Evolutionary conservation across 2,113 vertebrate species (phyloP), one percentile per base, ranked within the genome.

Genomic region (Miniopterus natalensis): DNA sequence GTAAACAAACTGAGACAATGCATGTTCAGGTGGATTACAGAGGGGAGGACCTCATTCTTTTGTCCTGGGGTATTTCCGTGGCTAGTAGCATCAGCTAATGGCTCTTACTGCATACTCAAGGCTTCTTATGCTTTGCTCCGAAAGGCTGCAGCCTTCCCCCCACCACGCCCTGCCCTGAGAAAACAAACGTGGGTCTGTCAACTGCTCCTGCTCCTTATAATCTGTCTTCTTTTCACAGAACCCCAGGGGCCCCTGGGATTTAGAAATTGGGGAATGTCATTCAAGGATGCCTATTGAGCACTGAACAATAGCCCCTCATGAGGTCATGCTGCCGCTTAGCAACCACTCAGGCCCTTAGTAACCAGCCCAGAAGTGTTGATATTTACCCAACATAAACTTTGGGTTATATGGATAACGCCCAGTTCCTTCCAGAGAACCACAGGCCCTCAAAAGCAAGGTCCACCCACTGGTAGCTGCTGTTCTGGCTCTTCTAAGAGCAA

Each of bases 301-400:
- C 70, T 11, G 36, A 97, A 97, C 96, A 98, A 96, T 97, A 71
- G 95, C 89, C 92, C 81, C 84, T 95, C 97, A 77, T 92, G 97
- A 97, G 97, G 95, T 96, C 96, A 93, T n/a, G 25, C 18, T 1
- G 92, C 94, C 21, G 2, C 97, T 94, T 98, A 97, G 97, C 97
- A 98, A 97, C 96, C 6, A 2, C 93, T 95, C 65, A 92, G 95
- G 90, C 93, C 93, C 97, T 96, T 96, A 93, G 95, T 92, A 95
- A 97, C 95, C 17, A 1, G 92, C 83, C 77, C 88, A 89, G 88
- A 90, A 92, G 92, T 81, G 86, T 92, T 92, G 93, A 57, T 97
- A 83, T 93, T 97, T 95, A 95, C 84, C 93, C 95, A 95, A 63
- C 11, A 91, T 92, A 95, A 96, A 95, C 89, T 95, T 95, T 79